Conservation (phyloP, 2,888 invertebrate genomes). For the Pristionchus fissidentatus region DNA sequence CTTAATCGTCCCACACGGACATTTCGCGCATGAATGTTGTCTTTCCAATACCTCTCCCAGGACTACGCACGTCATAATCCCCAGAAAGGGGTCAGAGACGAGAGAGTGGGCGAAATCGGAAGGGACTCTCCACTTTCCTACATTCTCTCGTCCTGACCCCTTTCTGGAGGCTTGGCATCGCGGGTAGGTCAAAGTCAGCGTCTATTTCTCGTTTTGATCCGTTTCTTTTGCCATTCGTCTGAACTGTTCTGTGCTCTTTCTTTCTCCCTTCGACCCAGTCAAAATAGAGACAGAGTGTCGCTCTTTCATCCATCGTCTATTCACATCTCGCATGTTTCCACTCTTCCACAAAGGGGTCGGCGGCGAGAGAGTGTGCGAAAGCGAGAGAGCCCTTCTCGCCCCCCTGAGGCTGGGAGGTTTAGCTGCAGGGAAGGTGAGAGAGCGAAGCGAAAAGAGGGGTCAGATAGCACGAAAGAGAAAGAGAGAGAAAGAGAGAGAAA, state of each 20-base stretch:
- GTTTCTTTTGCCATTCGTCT: neutral
- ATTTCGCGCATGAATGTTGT: no score
- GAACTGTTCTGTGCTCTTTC: constrained; percentile 5
- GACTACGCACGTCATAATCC: no score
- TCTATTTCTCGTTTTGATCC: neutral
- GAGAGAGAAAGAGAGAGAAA: neutral
- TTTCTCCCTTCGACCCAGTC: constrained; percentile 16
- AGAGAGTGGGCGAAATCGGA: no score
- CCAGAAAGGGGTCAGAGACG: no score
- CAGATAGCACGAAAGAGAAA: neutral
- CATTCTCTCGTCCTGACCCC: neutral
- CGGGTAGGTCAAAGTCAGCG: neutral
- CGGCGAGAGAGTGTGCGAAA: no score
- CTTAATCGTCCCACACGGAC: no score
- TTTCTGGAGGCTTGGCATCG: neutral
- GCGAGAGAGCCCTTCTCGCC: no score
- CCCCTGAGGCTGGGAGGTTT: no score
- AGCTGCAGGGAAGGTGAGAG: neutral
- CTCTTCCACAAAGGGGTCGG: neutral
- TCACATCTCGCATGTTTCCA: neutral
- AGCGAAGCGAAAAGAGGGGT: neutral
- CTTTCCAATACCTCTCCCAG: no score
- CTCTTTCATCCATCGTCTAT: neutral
- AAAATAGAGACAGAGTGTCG: neutral
- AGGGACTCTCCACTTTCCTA: neutral